Base-by-base conservation (phyloP, 2,113 vertebrate genomes). In the Ailuropoda melanoleuca region DNA sequence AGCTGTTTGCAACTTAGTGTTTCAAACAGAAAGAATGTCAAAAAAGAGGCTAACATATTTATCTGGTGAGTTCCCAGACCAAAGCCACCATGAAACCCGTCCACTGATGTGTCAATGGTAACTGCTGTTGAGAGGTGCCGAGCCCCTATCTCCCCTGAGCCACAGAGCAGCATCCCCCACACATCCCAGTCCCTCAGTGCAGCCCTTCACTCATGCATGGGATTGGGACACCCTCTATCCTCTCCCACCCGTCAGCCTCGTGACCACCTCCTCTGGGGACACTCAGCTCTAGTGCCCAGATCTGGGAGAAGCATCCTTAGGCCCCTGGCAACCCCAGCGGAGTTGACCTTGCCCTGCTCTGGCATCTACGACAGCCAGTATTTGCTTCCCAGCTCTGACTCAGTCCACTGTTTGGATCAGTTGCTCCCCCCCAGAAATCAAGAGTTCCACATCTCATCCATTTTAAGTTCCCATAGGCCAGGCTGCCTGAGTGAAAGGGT, bases 1-100 rank as follows among this genome's bases (percentile, higher is more conserved):
- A 85, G 68, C 70, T 77, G 23, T 77, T 19, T 37, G 24, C 50
- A 24, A 83, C 13, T 9, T 80, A 92, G 56, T 48, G 23, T 70
- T 94, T 43, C 43, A 74, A 89, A 56, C 23, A 74, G 87, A 60
- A 91, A 90, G 48, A 64, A 87, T 19, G 29, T 24, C 14, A 31
- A 24, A n/a, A 70, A n/a, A 60, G 39, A 83, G 26, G 43, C 23
- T 17, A 46, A 68, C 29, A 8, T 34, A 6, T 39, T 55, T 17
- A 19, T 46, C 77, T 83, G 1, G 0, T 23, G 78, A 62, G 48
- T 31, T 83, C 68, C 48, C 10, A 53, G 62, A 66, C 34, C 0
- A 3, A 8, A 72, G 46, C 34, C 85, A 72, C 8, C 4, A 3
- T 4, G 3, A 86, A 81, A 31, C 46, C 17, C 15, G 8, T 4